phyloP scores from a whole-genome alignment of 2,888 invertebrate species.

The Drymonia ruficornis region DNA sequence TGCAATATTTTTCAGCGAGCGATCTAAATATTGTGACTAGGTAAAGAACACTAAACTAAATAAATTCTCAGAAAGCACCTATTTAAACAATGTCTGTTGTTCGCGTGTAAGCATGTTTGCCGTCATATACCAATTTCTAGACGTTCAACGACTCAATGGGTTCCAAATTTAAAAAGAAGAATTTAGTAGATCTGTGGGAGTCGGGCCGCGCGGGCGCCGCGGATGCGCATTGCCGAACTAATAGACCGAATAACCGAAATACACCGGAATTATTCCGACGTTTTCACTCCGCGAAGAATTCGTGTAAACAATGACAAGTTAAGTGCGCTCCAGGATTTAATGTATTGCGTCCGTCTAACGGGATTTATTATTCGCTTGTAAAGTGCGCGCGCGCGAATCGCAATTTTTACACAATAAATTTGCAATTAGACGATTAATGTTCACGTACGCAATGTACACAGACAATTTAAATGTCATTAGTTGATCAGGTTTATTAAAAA shows the following conservation, averaged over 20 bases:
- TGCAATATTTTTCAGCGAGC: too few species aligned
- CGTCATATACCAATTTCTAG: conserved; percentile 26
- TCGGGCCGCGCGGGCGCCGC: conserved; percentile 33
- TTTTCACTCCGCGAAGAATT: conserved; percentile 25
- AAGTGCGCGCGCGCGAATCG: conserved; percentile 8
- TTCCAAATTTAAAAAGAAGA: conserved; percentile 30
- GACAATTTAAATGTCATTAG: neutral
- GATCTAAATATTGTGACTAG: too few species aligned
- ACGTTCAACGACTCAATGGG: conserved; percentile 41
- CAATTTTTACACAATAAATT: conserved; percentile 3
- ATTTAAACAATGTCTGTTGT: conserved; percentile 15
- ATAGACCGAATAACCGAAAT: conserved; percentile 28
- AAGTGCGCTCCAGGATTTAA: conserved; percentile 36
- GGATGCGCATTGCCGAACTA: conserved; percentile 22
- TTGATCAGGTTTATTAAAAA: neutral
- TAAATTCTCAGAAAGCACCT: too few species aligned
- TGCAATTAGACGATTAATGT: conserved; percentile 8
- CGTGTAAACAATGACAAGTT: conserved; percentile 41
- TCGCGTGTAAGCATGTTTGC: conserved; percentile 25
- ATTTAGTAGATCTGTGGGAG: conserved; percentile 35
- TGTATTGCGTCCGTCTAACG: conserved; percentile 25
- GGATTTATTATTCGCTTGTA: conserved; percentile 18
- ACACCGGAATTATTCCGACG: conserved; percentile 26
- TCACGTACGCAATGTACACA: too few species aligned
- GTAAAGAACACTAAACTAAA: too few species aligned